phyloP scores from a whole-genome alignment of 2,113 vertebrate genomes.

The Malaclemys terrapin region DNA sequence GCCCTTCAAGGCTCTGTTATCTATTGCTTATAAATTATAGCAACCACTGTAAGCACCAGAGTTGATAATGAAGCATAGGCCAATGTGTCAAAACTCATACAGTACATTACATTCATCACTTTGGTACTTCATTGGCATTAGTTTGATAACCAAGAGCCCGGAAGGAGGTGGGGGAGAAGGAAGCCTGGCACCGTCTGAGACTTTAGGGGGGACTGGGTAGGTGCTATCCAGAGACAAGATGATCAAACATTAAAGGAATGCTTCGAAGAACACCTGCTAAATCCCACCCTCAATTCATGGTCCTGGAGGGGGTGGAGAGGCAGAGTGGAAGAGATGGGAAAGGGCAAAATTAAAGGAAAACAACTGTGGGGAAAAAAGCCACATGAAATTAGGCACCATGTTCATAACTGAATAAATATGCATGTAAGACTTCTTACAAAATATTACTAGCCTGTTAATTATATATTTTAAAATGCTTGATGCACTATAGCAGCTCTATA shows the following conservation, averaged over 20 bases:
- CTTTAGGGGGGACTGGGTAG: not conserved
- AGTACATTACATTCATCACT: conserved; percentile 4
- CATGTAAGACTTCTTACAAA: conserved; percentile 19
- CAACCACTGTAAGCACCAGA: not conserved
- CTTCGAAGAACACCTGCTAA: not conserved
- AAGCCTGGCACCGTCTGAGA: not conserved
- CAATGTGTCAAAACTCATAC: conserved; percentile 19
- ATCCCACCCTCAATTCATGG: not conserved
- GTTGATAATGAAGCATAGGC: not conserved
- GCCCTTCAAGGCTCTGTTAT: conserved; percentile 9
- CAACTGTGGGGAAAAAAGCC: not conserved
- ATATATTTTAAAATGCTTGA: not conserved
- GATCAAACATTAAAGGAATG: fast-evolving
- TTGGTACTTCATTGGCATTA: not conserved
- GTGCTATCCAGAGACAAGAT: not conserved
- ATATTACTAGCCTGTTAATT: conserved; percentile 56
- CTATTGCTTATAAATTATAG: not conserved
- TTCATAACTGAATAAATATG: conserved; percentile 45
- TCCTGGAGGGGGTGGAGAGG: not conserved
- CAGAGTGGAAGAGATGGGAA: not conserved
- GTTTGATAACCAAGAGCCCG: not conserved
- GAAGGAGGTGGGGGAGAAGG: not conserved
- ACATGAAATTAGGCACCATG: not conserved
- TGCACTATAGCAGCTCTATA: conserved; percentile 1
- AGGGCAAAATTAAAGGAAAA: conserved; percentile 5